Conservation (phyloP, 2,113 vertebrate genomes). For the Hippocampus comes region DNA sequence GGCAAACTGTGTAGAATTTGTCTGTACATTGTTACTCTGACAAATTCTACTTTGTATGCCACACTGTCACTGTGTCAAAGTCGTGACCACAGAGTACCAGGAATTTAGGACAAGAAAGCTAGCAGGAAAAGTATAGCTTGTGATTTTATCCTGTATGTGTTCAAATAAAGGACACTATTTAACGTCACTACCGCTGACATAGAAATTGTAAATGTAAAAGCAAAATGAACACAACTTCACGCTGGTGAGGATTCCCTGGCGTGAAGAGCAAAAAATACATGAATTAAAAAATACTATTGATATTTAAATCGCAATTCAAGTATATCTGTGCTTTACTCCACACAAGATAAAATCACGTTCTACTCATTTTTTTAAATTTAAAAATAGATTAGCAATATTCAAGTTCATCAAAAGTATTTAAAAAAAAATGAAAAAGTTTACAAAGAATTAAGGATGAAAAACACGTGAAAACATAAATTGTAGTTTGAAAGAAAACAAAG, state of each 20-base stretch:
- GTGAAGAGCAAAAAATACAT: too few relatives aligned
- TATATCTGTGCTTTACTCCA: not conserved
- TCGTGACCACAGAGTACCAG: slow-evolving; percentile 9
- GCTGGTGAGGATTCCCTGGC: too few relatives aligned
- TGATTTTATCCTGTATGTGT: slow-evolving; percentile 48
- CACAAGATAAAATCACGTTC: not conserved
- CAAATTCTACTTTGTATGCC: slow-evolving; percentile 22
- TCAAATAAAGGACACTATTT: not conserved
- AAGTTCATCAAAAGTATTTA: slow-evolving; percentile 16
- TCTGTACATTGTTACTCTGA: not conserved
- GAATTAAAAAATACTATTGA: too few relatives aligned
- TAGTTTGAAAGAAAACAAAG: not conserved
- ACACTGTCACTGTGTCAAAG: slow-evolving; percentile 26
- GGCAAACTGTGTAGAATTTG: slow-evolving; percentile 21
- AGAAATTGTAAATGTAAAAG: not conserved
- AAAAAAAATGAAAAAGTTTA: not conserved
- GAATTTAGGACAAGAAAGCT: slow-evolving; percentile 5
- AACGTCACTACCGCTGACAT: not conserved
- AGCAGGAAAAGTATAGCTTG: slow-evolving; percentile 9
- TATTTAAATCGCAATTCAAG: not conserved
- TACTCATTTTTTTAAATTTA: not conserved
- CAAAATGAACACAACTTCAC: not conserved
- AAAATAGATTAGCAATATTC: not conserved
- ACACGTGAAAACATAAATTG: slow-evolving; percentile 14
- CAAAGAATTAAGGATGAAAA: slow-evolving; percentile 12